A percentile compares a stretch with the other conserved stretches of the same genome.
Evolutionary conservation across 2,888 invertebrate genomes (phyloP).

Genomic region (Disparrhopalites patrizii): DNA sequence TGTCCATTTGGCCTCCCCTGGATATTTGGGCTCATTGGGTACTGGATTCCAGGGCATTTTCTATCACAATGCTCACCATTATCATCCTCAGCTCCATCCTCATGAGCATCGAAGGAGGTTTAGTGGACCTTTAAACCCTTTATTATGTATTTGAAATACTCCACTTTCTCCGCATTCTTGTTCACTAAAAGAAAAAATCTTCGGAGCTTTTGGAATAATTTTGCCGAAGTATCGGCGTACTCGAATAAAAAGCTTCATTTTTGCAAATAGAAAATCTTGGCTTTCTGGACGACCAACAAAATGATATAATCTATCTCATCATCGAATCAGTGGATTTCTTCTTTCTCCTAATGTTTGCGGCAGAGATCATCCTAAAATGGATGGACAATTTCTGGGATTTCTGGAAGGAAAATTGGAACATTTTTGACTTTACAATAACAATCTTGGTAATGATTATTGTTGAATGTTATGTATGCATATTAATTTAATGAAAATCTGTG

Average conservation of each 20-base stretch:
- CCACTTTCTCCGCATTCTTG: too few relatives aligned
- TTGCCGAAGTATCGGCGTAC: too few relatives aligned
- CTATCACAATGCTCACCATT: slow-evolving; percentile 32
- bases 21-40: slow-evolving; percentile 44
- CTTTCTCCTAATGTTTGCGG: slow-evolving; percentile 37
- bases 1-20: slow-evolving; percentile 36
- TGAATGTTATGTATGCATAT: not conserved
- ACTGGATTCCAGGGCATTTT: slow-evolving; percentile 28
- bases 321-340: slow-evolving; percentile 39
- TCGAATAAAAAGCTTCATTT: too few relatives aligned
- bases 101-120: slow-evolving; percentile 35
- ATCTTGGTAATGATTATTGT: slow-evolving; percentile 6
- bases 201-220: too few relatives aligned
- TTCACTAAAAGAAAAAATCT: too few relatives aligned
- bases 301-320: not conserved
- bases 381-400: slow-evolving; percentile 36
- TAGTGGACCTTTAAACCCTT: too few relatives aligned
- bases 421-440: slow-evolving; percentile 37
- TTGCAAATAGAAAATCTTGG: too few relatives aligned
- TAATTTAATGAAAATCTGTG: not conserved
- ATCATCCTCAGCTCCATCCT: slow-evolving; percentile 37
- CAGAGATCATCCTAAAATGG: slow-evolving; percentile 41
- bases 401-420: slow-evolving; percentile 41
- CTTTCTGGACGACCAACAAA: not conserved
- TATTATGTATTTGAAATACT: too few relatives aligned